Base-by-base conservation (phyloP, 2,888 invertebrate species). In the Podabrus alpinus region DNA sequence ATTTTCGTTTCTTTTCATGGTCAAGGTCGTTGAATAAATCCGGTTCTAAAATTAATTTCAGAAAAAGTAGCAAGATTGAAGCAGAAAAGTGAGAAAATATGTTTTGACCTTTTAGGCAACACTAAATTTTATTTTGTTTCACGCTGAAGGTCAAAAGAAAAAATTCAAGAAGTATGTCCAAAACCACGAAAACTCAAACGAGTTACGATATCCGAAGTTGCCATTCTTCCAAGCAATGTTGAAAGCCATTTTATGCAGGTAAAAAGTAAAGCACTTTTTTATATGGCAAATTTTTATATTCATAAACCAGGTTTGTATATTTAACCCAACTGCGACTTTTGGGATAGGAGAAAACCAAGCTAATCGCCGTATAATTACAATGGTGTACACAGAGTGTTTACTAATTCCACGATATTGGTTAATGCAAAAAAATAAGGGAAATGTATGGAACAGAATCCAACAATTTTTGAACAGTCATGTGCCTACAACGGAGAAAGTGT, bases 371-470 rank as follows among this genome's bases (percentile, higher is more conserved):
- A 90, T 94, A 21, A 88, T 94, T 70, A 92, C 94, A 0, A 84
- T 90, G 62, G 90, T 90, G 0, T 89, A 89, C 0, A 91, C 92
- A 5, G 90, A 90, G 79, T 94, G 94, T 80, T 88, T 94, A 82
- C 85, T 93, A 59, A 85, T 94, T 72, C 94, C 94, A 0, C 90
- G 91, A 76, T 92, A 92, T 81, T 94, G 93, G 91, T 86, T 94
- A 15, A 83, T 92, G 59, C 91, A 92, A 79, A 90, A 91, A 66
- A 92, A 92, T 82, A 89, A 89, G 0, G 91, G 90, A 9, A 91
- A 92, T 80, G 90, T 92, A 59, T 93, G 93, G 92, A 88, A 90
- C 19, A 88, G 91, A 24, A 91, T 93, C 21, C 88, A 89, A 79
- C 88, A 91, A 68, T 92, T 90, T 80, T 86, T 93, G 72, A 89